A percentile compares a stretch with the other conserved stretches of the same genome.
Conservation (phyloP, 2,888 invertebrate genomes). For the Acrobeloides nanus region DNA sequence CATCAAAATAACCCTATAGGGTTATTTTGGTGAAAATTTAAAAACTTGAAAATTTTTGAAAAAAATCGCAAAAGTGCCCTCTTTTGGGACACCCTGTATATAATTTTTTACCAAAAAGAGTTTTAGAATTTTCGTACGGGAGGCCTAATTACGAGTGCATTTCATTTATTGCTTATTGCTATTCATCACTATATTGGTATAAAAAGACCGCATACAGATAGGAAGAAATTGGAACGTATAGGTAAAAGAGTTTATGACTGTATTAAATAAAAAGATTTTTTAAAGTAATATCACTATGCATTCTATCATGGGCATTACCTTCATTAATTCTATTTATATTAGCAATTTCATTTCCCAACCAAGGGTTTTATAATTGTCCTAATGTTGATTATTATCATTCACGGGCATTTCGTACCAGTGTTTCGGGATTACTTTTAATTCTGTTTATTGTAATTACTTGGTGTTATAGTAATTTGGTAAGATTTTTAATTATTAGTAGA, state of each 20-base stretch:
- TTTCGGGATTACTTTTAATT: slow-evolving; percentile 21
- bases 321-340: slow-evolving; percentile 15
- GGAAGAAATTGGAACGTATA: too few species aligned
- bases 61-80: too few species aligned
- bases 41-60: too few species aligned
- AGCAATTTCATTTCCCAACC: slow-evolving; percentile 14
- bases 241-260: too few species aligned
- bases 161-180: slow-evolving; percentile 29
- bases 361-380: slow-evolving; percentile 27
- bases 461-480: slow-evolving; percentile 24
- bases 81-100: too few species aligned
- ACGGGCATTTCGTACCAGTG: slow-evolving; percentile 21
- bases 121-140: slow-evolving; percentile 33
- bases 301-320: slow-evolving; percentile 22
- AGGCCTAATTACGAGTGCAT: slow-evolving; percentile 26
- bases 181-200: slow-evolving; percentile 31
- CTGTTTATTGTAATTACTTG: slow-evolving; percentile 29
- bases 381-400: slow-evolving; percentile 29
- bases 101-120: too few species aligned
- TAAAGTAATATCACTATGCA: slow-evolving; percentile 15
- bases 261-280: too few species aligned
- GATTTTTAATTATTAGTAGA: too few species aligned
- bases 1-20: too few species aligned
- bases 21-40: too few species aligned
- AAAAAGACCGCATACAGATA: slow-evolving; percentile 20